A percentile compares a stretch with the other conserved stretches of the same genome.
phyloP scores from a whole-genome alignment of 1,140 invertebrate genomes.

The Probaryconus sp. region DNA sequence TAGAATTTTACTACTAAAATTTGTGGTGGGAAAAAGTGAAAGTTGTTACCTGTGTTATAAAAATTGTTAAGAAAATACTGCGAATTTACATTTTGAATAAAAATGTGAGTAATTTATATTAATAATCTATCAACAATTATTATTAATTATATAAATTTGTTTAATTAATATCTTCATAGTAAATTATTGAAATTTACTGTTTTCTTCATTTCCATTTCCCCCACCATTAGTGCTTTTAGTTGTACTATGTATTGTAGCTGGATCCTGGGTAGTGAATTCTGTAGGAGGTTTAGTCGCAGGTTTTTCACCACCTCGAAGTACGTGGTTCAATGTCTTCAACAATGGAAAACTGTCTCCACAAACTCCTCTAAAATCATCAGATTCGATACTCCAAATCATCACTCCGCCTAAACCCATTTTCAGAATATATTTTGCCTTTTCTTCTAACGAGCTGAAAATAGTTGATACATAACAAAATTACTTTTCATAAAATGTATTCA shows the following conservation, averaged over 20 bases:
- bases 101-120: too few relatives aligned
- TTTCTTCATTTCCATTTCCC: neutral
- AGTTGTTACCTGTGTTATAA: too few relatives aligned
- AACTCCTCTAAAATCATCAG: slow-evolving; percentile 83
- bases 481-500: too few relatives aligned
- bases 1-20: too few relatives aligned
- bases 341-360: slow-evolving; percentile 82
- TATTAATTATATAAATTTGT: too few relatives aligned
- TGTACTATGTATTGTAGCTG: neutral
- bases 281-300: slow-evolving; percentile 14
- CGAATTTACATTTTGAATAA: too few relatives aligned
- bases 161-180: too few relatives aligned
- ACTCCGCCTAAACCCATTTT: slow-evolving; percentile 80
- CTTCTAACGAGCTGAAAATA: slow-evolving; percentile 75
- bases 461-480: slow-evolving; percentile 3
- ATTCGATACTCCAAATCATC: slow-evolving; percentile 87
- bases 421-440: slow-evolving; percentile 80
- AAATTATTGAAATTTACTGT: too few relatives aligned
- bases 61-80: too few relatives aligned
- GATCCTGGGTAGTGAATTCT: neutral
- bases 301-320: slow-evolving; percentile 8
- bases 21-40: too few relatives aligned
- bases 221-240: neutral
- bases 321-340: slow-evolving; percentile 78
- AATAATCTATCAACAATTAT: too few relatives aligned